A percentile compares a stretch with the other conserved stretches of the same genome.
phyloP scores from a whole-genome alignment of 1,140 invertebrate genomes.

The Aphis craccivora region DNA sequence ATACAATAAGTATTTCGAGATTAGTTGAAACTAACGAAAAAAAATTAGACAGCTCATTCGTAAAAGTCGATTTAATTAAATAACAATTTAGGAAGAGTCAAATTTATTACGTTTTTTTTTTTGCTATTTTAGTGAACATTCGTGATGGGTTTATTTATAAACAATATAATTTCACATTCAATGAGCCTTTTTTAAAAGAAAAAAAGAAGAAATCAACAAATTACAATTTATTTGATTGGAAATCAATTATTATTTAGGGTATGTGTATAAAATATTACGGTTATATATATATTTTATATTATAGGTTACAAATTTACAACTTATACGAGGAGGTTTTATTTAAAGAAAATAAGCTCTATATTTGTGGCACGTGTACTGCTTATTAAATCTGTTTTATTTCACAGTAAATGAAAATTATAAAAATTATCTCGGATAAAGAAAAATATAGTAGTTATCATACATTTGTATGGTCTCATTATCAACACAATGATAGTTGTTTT shows the following conservation, averaged over 20 bases:
- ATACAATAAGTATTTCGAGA: not conserved
- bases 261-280: not conserved
- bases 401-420: not conserved
- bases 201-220: not conserved
- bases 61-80: constrained; percentile 32
- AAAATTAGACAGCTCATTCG: constrained; percentile 22
- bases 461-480: not conserved
- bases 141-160: not conserved
- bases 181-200: not conserved
- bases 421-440: not conserved
- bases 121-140: not conserved
- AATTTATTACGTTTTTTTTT: constrained; percentile 2
- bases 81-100: not conserved
- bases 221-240: not conserved
- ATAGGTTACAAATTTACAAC: not conserved
- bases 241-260: not conserved
- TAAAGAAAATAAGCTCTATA: not conserved
- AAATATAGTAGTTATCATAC: not conserved
- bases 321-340: not conserved
- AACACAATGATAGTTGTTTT: not conserved
- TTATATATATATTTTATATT: not conserved
- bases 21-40: constrained; percentile 26
- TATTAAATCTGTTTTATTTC: not conserved
- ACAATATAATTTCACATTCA: not conserved
- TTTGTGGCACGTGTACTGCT: not conserved